Percentiles rank a stretch among this genome's conserved stretches.
Evolutionary conservation across 2,113 vertebrate species (phyloP).

Genomic region (Vanacampus margaritifer): DNA sequence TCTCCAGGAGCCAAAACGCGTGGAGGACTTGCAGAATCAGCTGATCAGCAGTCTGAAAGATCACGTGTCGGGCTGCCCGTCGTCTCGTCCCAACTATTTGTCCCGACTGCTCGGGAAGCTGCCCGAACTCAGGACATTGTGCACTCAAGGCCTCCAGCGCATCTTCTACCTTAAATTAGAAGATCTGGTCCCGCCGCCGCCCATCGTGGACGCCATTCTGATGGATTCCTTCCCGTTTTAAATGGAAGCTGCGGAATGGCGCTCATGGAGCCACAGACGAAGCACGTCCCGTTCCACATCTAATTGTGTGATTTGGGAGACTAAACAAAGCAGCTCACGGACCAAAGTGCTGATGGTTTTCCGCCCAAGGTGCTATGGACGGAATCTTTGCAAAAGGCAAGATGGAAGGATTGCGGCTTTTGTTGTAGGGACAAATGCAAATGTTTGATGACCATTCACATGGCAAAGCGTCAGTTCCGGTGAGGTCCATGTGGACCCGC

Average conservation of each 20-base stretch:
- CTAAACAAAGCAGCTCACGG: constrained; percentile 25
- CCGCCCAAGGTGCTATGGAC: constrained; percentile 32
- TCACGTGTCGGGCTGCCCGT: constrained; percentile 72
- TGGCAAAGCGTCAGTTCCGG: constrained; percentile 3
- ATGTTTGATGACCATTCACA: not conserved
- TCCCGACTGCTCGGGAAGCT: constrained; percentile 89
- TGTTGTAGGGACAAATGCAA: not conserved
- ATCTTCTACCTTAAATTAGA: constrained; percentile 97
- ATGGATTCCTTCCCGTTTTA: constrained; percentile 93
- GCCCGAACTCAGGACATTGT: constrained; percentile 89
- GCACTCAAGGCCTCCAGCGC: constrained; percentile 90
- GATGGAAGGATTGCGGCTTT: not conserved
- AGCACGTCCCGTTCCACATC: constrained; percentile 8
- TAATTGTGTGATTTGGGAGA: not conserved
- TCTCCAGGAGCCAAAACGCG: constrained; percentile 83
- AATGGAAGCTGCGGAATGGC: constrained; percentile 32
- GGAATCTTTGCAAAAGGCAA: constrained; percentile 14
- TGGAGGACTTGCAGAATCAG: constrained; percentile 92
- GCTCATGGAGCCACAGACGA: constrained; percentile 17
- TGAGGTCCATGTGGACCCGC: constrained; percentile 26
- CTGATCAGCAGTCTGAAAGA: constrained; percentile 91
- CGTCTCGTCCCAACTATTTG: constrained; percentile 78
- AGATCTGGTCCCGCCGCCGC: constrained; percentile 86
- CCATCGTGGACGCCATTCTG: constrained; percentile 92
- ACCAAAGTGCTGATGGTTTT: constrained; percentile 51